Conservation (phyloP, 2,797 vertebrate genomes). For the Fundulus diaphanus region DNA sequence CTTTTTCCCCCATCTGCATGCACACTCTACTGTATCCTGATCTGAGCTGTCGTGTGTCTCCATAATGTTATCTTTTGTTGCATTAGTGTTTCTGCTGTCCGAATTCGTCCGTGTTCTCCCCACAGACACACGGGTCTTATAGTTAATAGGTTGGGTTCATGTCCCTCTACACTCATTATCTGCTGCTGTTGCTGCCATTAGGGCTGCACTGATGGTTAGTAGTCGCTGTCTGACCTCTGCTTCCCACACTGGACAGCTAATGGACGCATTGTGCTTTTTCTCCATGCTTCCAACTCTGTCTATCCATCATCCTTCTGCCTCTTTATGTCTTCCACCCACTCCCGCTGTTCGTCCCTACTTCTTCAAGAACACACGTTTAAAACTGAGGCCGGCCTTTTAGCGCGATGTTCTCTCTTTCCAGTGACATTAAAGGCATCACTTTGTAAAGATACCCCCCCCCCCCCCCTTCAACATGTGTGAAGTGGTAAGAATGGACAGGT, state of each 20-base stretch:
- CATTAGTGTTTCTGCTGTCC: conserved; percentile 35
- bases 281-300: conserved; percentile 3
- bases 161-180: conserved; percentile 41
- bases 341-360: neutral
- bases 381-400: neutral
- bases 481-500: neutral
- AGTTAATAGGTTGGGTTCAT: conserved; percentile 56
- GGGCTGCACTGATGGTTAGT: conserved; percentile 39
- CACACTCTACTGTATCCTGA: conserved; percentile 7
- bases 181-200: conserved; percentile 34
- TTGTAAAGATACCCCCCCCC: neutral
- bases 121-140: conserved; percentile 8
- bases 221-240: conserved; percentile 44
- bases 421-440: neutral
- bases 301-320: conserved; percentile 12
- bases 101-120: conserved; percentile 37
- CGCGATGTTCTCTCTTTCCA: neutral
- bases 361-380: conserved; percentile 24
- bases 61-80: conserved; percentile 29
- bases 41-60: conserved; percentile 18
- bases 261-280: conserved; percentile 37
- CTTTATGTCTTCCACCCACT: conserved; percentile 29
- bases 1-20: conserved; percentile 35
- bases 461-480: neutral
- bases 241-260: conserved; percentile 45